A percentile compares a stretch with the other conserved stretches of the same genome.
phyloP scores from a whole-genome alignment of 2,113 vertebrate species.

The Amblyornis subalaris region DNA sequence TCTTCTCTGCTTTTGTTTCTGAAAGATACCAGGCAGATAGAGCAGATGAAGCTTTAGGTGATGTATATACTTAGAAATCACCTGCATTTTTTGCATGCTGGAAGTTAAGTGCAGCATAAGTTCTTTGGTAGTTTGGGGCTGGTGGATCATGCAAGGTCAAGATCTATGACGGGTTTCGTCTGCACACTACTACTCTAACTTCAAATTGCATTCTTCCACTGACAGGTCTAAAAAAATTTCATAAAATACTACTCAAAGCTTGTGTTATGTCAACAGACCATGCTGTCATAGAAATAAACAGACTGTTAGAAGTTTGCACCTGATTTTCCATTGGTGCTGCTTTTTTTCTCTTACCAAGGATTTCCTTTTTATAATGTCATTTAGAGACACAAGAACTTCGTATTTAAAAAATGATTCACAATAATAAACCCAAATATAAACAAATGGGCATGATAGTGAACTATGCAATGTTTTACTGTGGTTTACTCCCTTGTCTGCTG shows the following conservation, averaged over 20 bases:
- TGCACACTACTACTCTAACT: not conserved
- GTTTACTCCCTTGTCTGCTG: not conserved
- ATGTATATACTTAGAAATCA: not conserved
- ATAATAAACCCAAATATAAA: not conserved
- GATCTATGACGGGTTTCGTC: not conserved
- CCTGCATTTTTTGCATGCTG: not conserved
- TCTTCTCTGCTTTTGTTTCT: not conserved
- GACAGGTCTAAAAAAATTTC: not conserved
- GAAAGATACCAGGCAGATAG: not conserved
- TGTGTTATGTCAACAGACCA: not conserved
- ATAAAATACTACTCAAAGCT: not conserved
- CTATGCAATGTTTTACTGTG: not conserved
- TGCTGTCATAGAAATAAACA: not conserved
- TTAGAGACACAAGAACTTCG: not conserved
- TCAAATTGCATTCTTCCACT: not conserved
- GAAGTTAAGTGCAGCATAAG: accelerated
- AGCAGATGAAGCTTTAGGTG: not conserved
- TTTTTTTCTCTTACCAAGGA: not conserved
- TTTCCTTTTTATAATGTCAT: not conserved
- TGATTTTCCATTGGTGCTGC: not conserved
- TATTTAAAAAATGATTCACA: not conserved
- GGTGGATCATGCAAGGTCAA: not conserved
- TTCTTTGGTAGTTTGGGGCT: not conserved
- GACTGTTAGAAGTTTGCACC: not conserved
- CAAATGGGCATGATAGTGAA: not conserved